phyloP scores from a whole-genome alignment of 53 echinoderm and acorn worm species.

The Paracentrotus lividus region DNA sequence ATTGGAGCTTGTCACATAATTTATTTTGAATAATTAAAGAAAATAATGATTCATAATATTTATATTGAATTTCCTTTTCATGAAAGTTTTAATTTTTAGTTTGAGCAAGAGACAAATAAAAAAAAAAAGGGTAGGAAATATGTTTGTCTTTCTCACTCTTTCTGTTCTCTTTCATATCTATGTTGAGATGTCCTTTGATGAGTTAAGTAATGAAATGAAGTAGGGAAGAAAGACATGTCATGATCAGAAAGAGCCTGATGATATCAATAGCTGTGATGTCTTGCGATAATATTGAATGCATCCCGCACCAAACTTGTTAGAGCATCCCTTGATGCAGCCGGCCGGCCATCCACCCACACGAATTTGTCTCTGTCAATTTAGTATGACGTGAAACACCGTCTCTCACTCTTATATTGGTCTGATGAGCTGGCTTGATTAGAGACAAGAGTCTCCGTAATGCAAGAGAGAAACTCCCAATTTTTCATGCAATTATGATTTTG shows the following conservation, averaged over 20 bases:
- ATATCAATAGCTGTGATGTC: slow-evolving; percentile 33
- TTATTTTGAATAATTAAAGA: not conserved
- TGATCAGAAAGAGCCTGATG: not conserved
- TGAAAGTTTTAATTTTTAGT: not conserved
- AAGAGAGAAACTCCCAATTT: slow-evolving; percentile 63
- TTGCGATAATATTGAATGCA: slow-evolving; percentile 48
- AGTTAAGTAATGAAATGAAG: slow-evolving; percentile 54
- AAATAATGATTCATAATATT: not conserved
- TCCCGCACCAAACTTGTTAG: slow-evolving; percentile 49
- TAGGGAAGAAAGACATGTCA: slow-evolving; percentile 44
- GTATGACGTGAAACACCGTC: slow-evolving; percentile 41
- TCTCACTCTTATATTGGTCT: slow-evolving; percentile 46
- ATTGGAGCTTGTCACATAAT: not conserved
- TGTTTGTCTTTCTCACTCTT: not conserved
- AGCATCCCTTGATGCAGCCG: slow-evolving; percentile 31
- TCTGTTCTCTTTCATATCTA: not conserved
- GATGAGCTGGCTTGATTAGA: slow-evolving; percentile 51
- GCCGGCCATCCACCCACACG: slow-evolving; percentile 22
- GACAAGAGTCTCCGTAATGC: slow-evolving; percentile 58
- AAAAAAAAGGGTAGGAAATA: not conserved
- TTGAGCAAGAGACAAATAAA: not conserved
- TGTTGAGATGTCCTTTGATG: not conserved
- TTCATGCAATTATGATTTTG: slow-evolving; percentile 69
- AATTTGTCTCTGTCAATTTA: slow-evolving; percentile 49
- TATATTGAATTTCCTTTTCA: not conserved